phyloP scores from a whole-genome alignment of 2,888 invertebrate genomes.

The Campaea margaritaria region DNA sequence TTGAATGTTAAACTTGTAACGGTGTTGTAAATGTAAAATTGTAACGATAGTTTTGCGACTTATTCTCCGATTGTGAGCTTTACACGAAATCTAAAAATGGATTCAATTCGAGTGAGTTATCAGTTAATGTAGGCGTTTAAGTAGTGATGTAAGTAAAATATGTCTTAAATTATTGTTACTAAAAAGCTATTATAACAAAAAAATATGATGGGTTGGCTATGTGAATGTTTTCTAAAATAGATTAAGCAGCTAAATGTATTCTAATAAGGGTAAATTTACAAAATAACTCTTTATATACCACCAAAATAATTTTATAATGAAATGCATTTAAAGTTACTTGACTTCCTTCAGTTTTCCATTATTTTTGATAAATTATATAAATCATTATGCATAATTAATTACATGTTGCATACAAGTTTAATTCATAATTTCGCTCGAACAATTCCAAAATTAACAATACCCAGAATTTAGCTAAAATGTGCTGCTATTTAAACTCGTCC shows the following conservation, averaged over 20 bases:
- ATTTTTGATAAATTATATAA: no score
- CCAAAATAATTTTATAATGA: not conserved
- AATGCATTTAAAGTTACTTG: no score
- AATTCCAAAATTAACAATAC: not conserved
- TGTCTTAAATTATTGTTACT: conserved; percentile 4
- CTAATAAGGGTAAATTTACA: not conserved
- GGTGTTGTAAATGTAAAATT: not conserved
- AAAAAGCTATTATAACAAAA: conserved; percentile 15
- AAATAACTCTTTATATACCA: not conserved
- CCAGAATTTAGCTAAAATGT: conserved; percentile 3
- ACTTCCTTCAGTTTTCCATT: no score
- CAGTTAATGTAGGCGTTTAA: not conserved
- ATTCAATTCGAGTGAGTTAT: not conserved
- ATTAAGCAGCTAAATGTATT: conserved; percentile 18
- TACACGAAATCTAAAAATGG: not conserved
- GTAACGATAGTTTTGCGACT: conserved; percentile 1
- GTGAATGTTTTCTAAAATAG: conserved; percentile 12
- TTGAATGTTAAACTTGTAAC: conserved; percentile 1
- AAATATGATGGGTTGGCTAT: conserved; percentile 19
- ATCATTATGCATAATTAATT: no score
- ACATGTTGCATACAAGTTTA: no score
- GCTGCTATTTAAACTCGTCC: conserved; percentile 19
- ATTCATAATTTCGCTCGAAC: no score
- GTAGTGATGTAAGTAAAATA: conserved; percentile 9
- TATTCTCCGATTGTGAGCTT: conserved; percentile 2